These are phyloP conservation scores for Drosophila guanche DNA, from an alignment of 1,140 invertebrate species.

Conservation along the genomic window DNA sequence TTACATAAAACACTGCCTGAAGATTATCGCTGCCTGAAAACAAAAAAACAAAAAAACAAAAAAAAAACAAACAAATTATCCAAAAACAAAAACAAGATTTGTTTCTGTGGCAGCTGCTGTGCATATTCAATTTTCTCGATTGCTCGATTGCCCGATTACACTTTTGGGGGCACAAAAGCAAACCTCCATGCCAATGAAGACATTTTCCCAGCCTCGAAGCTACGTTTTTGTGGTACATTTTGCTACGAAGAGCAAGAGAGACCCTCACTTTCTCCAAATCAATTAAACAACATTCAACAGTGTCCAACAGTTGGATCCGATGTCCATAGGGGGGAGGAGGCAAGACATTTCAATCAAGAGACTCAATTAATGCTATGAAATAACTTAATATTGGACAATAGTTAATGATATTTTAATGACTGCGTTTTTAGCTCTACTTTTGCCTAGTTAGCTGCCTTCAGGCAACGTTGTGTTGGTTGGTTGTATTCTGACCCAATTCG, in stretches of 20 bases:
- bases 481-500: slow-evolving; percentile 60
- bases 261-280: slow-evolving; percentile 72
- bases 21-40: background rate
- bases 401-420: slow-evolving; percentile 74
- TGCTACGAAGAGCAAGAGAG: background rate
- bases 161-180: slow-evolving; percentile 40
- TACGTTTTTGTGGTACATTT: too few species aligned
- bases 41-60: slow-evolving; percentile 1
- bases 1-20: too few species aligned
- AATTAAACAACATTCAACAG: slow-evolving; percentile 73
- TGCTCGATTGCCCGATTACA: slow-evolving; percentile 29
- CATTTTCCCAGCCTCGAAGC: slow-evolving; percentile 62
- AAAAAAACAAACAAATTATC: slow-evolving; percentile 6
- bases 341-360: slow-evolving; percentile 64
- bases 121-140: slow-evolving; percentile 22
- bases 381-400: slow-evolving; percentile 81
- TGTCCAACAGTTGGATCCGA: slow-evolving; percentile 19
- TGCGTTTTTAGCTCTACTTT: slow-evolving; percentile 47
- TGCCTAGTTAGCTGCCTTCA: slow-evolving; percentile 1
- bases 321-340: slow-evolving; percentile 17
- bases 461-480: background rate
- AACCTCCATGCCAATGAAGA: slow-evolving; percentile 42
- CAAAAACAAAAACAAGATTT: background rate
- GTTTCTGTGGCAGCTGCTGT: background rate
- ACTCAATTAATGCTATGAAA: slow-evolving; percentile 73